Evolutionary conservation across 2,888 invertebrate species (phyloP).

Genomic region (Palloptera scutellata): DNA sequence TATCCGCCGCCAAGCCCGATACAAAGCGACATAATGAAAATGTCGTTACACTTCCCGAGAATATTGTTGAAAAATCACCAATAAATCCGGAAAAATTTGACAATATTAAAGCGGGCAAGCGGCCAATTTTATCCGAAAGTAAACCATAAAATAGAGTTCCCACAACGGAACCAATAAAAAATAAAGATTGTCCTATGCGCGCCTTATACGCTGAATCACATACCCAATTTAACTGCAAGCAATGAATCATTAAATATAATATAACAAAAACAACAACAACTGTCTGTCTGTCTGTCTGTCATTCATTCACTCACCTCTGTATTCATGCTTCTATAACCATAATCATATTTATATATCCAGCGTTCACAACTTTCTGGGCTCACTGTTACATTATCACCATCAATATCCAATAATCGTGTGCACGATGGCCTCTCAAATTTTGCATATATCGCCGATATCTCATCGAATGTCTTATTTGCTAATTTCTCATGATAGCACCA

Average conservation of each 20-base stretch:
- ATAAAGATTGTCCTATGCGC: constrained; percentile 69
- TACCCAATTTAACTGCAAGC: constrained; percentile 68
- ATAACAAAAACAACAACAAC: not conserved
- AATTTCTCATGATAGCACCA: constrained; percentile 64
- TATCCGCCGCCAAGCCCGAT: constrained; percentile 70
- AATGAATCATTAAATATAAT: constrained; percentile 5
- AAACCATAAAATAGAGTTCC: constrained; percentile 69
- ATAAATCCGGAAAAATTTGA: constrained; percentile 68
- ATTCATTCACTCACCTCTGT: constrained; percentile 66
- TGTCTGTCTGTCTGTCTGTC: not conserved
- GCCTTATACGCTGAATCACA: constrained; percentile 71
- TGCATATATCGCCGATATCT: constrained; percentile 60
- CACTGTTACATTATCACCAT: constrained; percentile 53
- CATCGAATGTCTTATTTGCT: constrained; percentile 59
- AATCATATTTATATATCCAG: constrained; percentile 70
- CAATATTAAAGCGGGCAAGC: constrained; percentile 68
- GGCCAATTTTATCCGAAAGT: constrained; percentile 68
- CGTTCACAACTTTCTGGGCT: constrained; percentile 63
- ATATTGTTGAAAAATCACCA: constrained; percentile 68
- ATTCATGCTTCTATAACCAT: constrained; percentile 69
- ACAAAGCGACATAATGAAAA: constrained; percentile 69
- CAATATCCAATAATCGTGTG: constrained; percentile 56
- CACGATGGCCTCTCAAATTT: constrained; percentile 59
- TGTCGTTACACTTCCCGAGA: constrained; percentile 64
- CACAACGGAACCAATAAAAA: constrained; percentile 70